phyloP scores from a whole-genome alignment of 2,113 vertebrate species.

The Turdus rufiventris region DNA sequence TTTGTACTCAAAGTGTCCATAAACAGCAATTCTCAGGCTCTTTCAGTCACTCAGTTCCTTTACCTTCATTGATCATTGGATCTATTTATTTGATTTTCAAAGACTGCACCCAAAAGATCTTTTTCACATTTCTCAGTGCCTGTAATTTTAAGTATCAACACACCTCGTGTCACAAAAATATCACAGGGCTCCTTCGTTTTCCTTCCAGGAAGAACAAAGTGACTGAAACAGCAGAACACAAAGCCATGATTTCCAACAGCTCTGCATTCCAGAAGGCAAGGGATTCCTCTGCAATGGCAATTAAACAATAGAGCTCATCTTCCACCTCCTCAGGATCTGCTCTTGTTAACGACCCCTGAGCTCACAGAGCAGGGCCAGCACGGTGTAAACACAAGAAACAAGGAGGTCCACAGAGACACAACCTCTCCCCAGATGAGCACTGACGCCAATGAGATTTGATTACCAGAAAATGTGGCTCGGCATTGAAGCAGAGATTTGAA shows the following conservation, averaged over 20 bases:
- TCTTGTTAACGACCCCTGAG: background rate
- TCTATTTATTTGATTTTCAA: background rate
- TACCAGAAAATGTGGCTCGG: background rate
- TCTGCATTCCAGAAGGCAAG: background rate
- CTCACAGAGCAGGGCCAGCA: background rate
- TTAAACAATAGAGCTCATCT: rapidly evolving
- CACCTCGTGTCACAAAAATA: background rate
- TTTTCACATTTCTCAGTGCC: background rate
- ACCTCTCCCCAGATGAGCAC: background rate
- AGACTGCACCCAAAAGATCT: background rate
- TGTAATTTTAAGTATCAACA: background rate
- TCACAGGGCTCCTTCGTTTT: background rate
- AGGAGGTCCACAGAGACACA: background rate
- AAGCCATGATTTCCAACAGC: background rate
- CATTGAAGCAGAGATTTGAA: background rate
- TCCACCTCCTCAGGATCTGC: background rate
- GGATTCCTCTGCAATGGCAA: background rate
- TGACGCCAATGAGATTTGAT: background rate
- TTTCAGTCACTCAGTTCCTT: background rate
- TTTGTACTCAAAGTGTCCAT: background rate
- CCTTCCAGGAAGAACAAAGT: background rate
- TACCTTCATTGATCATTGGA: background rate
- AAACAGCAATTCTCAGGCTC: background rate
- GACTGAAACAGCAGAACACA: background rate
- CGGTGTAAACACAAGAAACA: background rate